A percentile compares a stretch with the other conserved stretches of the same genome.
These are phyloP conservation scores for Lanius ludovicianus DNA, from an alignment of 2,113 vertebrate species.

Conservation along the genomic window DNA sequence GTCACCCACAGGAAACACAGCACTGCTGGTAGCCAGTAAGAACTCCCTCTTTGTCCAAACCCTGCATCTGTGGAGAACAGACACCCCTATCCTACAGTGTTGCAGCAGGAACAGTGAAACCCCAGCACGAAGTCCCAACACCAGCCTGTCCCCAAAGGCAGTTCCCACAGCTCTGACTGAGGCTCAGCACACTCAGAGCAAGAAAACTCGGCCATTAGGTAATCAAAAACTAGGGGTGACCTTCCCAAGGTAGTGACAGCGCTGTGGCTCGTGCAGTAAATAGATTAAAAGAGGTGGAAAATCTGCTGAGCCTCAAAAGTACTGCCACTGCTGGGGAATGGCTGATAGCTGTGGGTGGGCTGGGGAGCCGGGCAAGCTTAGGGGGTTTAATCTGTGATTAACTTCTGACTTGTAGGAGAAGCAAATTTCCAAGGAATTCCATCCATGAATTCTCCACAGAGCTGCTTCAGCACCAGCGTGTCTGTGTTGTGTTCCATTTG, in stretches of 20 bases:
- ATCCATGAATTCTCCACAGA: background rate
- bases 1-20: background rate
- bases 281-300: background rate
- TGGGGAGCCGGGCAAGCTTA: background rate
- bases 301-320: background rate
- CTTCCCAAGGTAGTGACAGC: background rate
- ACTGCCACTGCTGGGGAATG: background rate
- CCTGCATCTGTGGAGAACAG: background rate
- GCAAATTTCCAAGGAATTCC: background rate
- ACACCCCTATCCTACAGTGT: background rate
- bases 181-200: background rate
- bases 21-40: background rate
- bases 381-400: background rate
- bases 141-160: background rate
- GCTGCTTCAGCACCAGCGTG: background rate
- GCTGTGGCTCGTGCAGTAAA: background rate
- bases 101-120: background rate
- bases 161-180: rapidly evolving
- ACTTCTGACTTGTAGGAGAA: background rate
- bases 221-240: background rate
- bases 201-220: background rate
- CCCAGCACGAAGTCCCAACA: rapidly evolving
- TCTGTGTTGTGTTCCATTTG: background rate
- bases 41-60: background rate
- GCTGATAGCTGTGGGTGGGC: background rate